phyloP scores from a whole-genome alignment of 2,797 vertebrate genomes.

The Sciurus carolinensis region DNA sequence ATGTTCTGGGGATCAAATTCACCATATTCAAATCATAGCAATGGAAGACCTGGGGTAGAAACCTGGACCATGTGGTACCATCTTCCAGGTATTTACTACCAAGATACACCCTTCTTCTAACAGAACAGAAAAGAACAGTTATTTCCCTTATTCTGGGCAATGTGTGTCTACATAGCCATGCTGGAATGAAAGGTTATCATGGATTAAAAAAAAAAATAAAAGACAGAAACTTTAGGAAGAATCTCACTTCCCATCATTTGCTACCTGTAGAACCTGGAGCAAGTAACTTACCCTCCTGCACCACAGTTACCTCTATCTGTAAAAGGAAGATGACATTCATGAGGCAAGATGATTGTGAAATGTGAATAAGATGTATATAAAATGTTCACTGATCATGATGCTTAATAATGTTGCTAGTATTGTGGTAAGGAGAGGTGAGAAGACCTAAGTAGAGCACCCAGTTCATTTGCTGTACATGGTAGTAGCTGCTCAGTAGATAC shows the following conservation, averaged over 20 bases:
- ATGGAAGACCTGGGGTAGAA: neutral
- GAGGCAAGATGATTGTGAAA: neutral
- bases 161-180: neutral
- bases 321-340: neutral
- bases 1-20: neutral
- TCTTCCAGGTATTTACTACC: rapidly evolving
- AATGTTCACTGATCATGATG: neutral
- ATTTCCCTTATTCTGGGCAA: neutral
- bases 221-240: neutral
- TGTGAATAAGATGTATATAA: neutral
- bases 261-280: neutral
- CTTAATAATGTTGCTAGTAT: rapidly evolving
- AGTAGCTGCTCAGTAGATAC: neutral
- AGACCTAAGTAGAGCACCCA: rapidly evolving
- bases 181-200: neutral
- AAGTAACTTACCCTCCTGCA: neutral
- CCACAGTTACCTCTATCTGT: neutral
- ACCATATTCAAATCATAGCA: neutral
- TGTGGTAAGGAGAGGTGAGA: neutral
- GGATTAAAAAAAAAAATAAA: neutral
- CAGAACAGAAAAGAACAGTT: no score
- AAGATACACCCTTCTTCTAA: neutral
- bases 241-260: neutral
- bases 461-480: rapidly evolving
- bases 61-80: no score